Percentiles rank a stretch among this genome's conserved stretches.
phyloP scores from a whole-genome alignment of 1,140 invertebrate species.

The Melipona quadrifasciata region DNA sequence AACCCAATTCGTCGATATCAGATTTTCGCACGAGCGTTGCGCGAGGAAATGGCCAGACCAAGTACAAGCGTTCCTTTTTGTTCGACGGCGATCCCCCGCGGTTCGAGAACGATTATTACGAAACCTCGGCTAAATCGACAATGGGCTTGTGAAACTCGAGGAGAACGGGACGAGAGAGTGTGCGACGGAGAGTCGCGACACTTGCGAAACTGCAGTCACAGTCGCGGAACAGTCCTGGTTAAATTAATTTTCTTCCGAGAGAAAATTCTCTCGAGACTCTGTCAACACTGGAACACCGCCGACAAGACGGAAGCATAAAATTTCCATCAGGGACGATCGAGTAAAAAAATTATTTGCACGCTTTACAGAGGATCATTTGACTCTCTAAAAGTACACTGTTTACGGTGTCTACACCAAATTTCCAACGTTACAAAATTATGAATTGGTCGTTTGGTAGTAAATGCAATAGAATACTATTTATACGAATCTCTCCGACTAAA shows the following conservation, averaged over 20 bases:
- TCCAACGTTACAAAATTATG: too few relatives aligned
- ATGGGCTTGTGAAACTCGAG: neutral
- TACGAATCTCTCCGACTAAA: too few relatives aligned
- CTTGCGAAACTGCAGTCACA: neutral
- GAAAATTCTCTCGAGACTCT: too few relatives aligned
- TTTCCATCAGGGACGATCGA: too few relatives aligned
- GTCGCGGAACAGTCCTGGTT: neutral
- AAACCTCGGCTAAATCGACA: neutral
- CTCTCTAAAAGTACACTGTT: too few relatives aligned
- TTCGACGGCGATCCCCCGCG: neutral
- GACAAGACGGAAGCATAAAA: too few relatives aligned
- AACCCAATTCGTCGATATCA: constrained; percentile 30
- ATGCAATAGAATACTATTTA: too few relatives aligned
- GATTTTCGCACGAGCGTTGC: constrained; percentile 25
- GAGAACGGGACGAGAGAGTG: neutral
- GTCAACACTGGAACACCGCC: too few relatives aligned
- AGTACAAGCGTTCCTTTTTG: constrained; percentile 9
- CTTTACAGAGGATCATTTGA: too few relatives aligned
- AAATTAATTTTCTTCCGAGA: neutral
- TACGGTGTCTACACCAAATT: too few relatives aligned
- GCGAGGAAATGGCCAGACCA: constrained; percentile 21
- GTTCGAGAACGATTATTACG: neutral
- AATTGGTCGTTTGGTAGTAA: too few relatives aligned
- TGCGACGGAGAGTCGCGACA: neutral
- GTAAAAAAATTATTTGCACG: too few relatives aligned